These are phyloP conservation scores for Xestoiulus laeticollis DNA, from an alignment of 2,888 invertebrate genomes.

Conservation along the genomic window DNA sequence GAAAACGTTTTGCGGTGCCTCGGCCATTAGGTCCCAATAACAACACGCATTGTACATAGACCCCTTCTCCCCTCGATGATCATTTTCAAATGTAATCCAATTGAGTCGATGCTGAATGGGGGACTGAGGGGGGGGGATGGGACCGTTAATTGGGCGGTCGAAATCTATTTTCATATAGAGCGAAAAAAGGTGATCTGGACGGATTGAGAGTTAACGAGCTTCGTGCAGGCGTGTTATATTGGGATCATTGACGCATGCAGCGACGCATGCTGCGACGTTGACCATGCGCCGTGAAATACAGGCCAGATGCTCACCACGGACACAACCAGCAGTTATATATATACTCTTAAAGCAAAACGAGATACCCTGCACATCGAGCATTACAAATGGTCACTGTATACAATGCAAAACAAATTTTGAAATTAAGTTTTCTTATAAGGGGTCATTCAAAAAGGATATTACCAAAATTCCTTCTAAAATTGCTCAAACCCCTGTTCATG, in stretches of 20 bases:
- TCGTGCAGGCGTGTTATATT: neutral
- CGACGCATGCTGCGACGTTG: neutral
- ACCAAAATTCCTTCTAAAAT: too few species aligned
- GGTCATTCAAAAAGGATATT: too few species aligned
- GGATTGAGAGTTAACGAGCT: slow-evolving; percentile 10
- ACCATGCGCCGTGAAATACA: neutral
- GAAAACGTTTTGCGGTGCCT: slow-evolving; percentile 34
- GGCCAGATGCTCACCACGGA: neutral
- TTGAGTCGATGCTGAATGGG: neutral
- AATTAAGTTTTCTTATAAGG: too few species aligned
- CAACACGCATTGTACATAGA: neutral
- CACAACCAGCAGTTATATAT: neutral
- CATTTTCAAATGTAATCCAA: slow-evolving; percentile 3
- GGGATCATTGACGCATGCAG: neutral
- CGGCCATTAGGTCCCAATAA: slow-evolving; percentile 2
- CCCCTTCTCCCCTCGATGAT: neutral
- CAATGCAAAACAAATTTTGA: too few species aligned
- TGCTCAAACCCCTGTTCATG: too few species aligned
- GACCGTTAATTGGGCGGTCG: neutral
- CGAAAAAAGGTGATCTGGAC: neutral
- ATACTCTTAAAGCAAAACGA: too few species aligned
- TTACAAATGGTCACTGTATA: too few species aligned
- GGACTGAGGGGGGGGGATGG: neutral
- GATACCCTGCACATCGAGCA: too few species aligned
- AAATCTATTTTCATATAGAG: neutral